A percentile compares a stretch with the other conserved stretches of the same genome.
phyloP scores from a whole-genome alignment of 2,797 vertebrate genomes.

The Monodelphis domestica region DNA sequence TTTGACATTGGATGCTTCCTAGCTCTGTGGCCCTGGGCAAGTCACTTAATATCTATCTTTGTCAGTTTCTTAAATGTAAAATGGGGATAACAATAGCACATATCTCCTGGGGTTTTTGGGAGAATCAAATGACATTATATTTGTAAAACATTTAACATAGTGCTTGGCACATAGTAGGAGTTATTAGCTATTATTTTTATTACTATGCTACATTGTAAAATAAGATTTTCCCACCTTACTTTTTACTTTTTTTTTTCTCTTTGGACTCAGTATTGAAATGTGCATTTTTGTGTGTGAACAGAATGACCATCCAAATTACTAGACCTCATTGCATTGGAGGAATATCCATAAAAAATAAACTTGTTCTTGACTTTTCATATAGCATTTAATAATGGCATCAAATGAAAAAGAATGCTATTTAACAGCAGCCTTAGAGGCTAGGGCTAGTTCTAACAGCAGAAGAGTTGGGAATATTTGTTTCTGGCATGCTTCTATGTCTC shows the following conservation, averaged over 20 bases:
- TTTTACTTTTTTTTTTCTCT: not conserved
- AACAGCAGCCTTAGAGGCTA: not conserved
- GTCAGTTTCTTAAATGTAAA: not conserved
- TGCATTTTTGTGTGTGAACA: not conserved
- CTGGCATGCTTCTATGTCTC: not conserved
- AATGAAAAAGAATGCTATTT: not conserved
- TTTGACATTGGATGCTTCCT: not conserved
- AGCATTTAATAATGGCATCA: not conserved
- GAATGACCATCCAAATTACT: not conserved
- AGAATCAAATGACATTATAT: not conserved
- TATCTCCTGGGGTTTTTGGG: not conserved
- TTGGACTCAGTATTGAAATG: not conserved
- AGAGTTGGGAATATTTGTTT: not conserved
- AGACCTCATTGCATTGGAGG: not conserved
- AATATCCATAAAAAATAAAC: not conserved
- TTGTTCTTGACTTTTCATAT: not conserved
- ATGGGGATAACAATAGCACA: not conserved
- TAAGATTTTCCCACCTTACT: not conserved
- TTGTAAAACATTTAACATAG: not conserved
- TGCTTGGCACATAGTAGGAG: not conserved
- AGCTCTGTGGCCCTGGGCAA: not conserved
- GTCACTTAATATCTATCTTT: not conserved
- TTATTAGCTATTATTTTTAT: not conserved
- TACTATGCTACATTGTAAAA: not conserved
- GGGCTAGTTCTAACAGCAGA: not conserved